A percentile compares a stretch with the other conserved stretches of the same genome.
These are phyloP conservation scores for Diglossa cyanea DNA, from an alignment of 2,797 vertebrate genomes.

Conservation along the genomic window DNA sequence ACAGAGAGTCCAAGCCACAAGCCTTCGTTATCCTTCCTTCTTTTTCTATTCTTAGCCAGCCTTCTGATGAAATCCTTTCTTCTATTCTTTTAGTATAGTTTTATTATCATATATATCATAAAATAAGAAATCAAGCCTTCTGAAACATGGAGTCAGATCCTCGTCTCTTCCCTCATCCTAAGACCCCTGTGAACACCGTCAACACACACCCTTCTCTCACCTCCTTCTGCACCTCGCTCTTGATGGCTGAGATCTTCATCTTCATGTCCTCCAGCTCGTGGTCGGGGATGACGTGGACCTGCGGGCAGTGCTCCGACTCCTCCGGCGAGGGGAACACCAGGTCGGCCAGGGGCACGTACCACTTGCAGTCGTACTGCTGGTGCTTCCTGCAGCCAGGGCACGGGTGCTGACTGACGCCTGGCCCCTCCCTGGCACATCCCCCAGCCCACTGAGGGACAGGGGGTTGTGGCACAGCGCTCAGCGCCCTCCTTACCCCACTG, in stretches of 20 bases:
- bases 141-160: too few relatives aligned
- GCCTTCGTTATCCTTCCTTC: too few relatives aligned
- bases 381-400: conserved; percentile 78
- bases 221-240: conserved; percentile 97
- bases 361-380: conserved; percentile 98
- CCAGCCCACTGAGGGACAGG: accelerated
- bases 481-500: conserved; percentile 83
- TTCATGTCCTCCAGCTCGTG: conserved; percentile 97
- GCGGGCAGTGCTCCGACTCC: conserved; percentile 88
- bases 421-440: background rate
- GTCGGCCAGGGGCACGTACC: conserved; percentile 95
- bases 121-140: too few relatives aligned
- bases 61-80: too few relatives aligned
- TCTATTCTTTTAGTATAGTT: too few relatives aligned
- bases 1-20: too few relatives aligned
- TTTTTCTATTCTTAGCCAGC: too few relatives aligned
- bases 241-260: conserved; percentile 94
- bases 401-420: background rate
- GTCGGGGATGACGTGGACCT: conserved; percentile 90
- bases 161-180: too few relatives aligned
- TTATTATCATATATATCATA: too few relatives aligned
- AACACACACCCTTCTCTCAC: conserved; percentile 61
- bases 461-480: background rate
- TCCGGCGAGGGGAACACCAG: conserved; percentile 91
- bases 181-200: too few relatives aligned